Conservation (phyloP, 2,113 vertebrate genomes). For the Perognathus longimembris region DNA sequence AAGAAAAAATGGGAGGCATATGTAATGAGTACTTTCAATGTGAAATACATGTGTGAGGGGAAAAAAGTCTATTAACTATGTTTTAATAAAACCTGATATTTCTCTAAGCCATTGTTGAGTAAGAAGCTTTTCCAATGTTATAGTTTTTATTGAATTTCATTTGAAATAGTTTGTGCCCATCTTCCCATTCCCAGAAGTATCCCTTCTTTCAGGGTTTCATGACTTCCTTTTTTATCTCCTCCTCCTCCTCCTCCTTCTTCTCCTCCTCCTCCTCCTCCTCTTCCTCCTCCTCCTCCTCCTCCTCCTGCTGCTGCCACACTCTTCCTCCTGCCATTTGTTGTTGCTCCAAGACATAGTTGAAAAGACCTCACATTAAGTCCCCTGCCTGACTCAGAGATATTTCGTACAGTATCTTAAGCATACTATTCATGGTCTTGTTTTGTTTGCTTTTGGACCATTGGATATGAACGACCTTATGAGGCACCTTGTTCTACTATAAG, state of each 20-base stretch:
- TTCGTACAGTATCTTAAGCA: neutral
- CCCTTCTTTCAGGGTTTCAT: neutral
- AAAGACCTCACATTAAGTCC: neutral
- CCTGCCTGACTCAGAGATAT: neutral
- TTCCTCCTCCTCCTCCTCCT: rapidly evolving
- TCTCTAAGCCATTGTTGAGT: conserved; percentile 20
- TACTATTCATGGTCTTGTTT: neutral
- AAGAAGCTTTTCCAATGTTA: neutral
- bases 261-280: rapidly evolving
- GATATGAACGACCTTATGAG: neutral
- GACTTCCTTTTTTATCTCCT: neutral
- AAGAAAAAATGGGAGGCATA: neutral
- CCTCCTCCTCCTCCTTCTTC: no score
- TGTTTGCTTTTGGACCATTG: neutral
- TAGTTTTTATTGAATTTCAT: neutral
- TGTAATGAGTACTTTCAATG: neutral
- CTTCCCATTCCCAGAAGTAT: neutral
- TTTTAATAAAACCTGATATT: neutral
- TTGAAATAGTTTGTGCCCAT: neutral
- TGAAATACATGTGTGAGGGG: neutral
- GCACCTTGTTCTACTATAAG: neutral
- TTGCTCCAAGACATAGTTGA: neutral
- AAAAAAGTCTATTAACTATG: neutral
- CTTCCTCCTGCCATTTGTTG: neutral
- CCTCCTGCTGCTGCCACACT: neutral